Percentiles rank a stretch among this genome's conserved stretches.
phyloP scores from a whole-genome alignment of 2,888 invertebrate species.

The Allacma fusca region DNA sequence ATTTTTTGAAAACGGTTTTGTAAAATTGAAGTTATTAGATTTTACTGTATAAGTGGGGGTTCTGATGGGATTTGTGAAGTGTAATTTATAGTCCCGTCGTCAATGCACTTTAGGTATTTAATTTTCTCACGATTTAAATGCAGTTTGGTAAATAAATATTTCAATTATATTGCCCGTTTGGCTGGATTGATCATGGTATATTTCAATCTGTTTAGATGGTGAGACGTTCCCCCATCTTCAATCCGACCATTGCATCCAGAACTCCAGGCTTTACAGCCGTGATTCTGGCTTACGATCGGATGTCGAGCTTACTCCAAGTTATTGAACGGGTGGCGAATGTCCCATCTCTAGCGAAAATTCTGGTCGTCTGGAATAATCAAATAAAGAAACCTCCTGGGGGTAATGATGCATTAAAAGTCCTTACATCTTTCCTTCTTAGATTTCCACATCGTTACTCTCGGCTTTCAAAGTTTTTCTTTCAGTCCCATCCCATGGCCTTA shows the following conservation, averaged over 20 bases:
- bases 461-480: too few relatives aligned
- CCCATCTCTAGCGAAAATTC: constrained; percentile 87
- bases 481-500: too few relatives aligned
- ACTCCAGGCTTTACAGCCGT: constrained; percentile 94
- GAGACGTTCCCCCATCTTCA: constrained; percentile 73
- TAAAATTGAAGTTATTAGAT: too few relatives aligned
- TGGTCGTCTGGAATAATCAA: constrained; percentile 97
- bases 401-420: constrained; percentile 65
- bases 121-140: too few relatives aligned
- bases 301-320: constrained; percentile 85
- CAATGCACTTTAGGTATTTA: too few relatives aligned
- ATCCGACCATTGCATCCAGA: constrained; percentile 85
- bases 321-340: constrained; percentile 85
- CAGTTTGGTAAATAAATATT: too few relatives aligned
- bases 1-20: too few relatives aligned
- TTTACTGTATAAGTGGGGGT: too few relatives aligned
- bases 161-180: too few relatives aligned
- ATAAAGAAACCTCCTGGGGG: constrained; percentile 86
- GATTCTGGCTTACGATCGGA: constrained; percentile 90
- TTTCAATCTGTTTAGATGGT: constrained; percentile 32
- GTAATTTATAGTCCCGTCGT: too few relatives aligned
- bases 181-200: too few relatives aligned
- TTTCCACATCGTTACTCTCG: neutral
- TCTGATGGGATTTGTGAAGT: too few relatives aligned
- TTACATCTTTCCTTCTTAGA: neutral